phyloP scores from a whole-genome alignment of 1,140 invertebrate genomes.

The Micrasema longulum region DNA sequence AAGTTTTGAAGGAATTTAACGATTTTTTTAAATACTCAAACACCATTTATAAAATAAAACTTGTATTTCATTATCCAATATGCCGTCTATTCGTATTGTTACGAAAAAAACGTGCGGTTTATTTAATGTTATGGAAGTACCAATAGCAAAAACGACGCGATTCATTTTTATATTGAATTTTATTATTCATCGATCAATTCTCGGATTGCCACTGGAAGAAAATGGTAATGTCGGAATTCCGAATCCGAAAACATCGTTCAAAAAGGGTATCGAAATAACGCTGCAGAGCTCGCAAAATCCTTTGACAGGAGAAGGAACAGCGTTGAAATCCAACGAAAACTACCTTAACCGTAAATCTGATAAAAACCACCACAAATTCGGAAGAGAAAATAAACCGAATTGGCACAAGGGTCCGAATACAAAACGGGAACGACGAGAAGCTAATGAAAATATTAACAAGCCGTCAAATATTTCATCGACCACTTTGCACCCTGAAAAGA shows the following conservation, averaged over 20 bases:
- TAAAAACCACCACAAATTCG: neutral
- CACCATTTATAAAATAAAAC: too few relatives aligned
- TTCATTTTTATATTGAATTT: constrained; percentile 7
- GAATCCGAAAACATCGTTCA: neutral
- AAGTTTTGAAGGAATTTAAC: too few relatives aligned
- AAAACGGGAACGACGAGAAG: neutral
- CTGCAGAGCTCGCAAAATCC: neutral
- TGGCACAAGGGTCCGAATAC: neutral
- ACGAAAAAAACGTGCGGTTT: too few relatives aligned
- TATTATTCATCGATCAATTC: neutral
- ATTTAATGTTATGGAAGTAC: constrained; percentile 3
- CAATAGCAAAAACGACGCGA: neutral
- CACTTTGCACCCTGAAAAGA: neutral
- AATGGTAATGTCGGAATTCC: neutral
- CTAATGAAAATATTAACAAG: constrained; percentile 8
- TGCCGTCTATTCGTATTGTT: too few relatives aligned
- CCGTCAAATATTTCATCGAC: neutral
- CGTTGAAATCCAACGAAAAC: neutral
- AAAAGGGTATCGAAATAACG: neutral
- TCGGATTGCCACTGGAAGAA: constrained; percentile 4
- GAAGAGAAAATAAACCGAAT: neutral
- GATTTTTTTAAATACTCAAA: too few relatives aligned
- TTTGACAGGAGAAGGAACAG: neutral
- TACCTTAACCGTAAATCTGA: neutral
- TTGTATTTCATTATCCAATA: too few relatives aligned